Evolutionary conservation across 2,888 invertebrate species (phyloP).

Genomic region (Sinotaia quadrata): DNA sequence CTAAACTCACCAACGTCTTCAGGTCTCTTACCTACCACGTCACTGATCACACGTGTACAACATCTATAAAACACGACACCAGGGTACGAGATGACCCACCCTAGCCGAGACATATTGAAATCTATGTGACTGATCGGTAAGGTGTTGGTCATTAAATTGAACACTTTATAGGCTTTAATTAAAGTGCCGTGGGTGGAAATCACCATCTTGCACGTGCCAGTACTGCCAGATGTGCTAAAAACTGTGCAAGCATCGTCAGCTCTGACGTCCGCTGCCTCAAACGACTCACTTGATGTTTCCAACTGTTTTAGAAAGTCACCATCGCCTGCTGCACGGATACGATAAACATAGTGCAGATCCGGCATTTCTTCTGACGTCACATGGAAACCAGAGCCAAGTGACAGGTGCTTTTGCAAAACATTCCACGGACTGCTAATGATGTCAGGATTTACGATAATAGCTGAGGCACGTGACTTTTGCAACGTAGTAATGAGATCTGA

Average conservation of each 20-base stretch:
- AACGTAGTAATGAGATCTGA: slow-evolving; percentile 13
- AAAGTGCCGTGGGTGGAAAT: not conserved
- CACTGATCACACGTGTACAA: too few relatives aligned
- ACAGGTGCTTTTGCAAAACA: too few relatives aligned
- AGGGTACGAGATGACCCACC: slow-evolving; percentile 7
- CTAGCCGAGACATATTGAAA: slow-evolving; percentile 15
- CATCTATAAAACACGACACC: not conserved
- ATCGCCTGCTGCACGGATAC: too few relatives aligned
- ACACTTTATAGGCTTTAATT: too few relatives aligned
- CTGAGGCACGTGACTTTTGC: not conserved
- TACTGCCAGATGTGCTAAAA: slow-evolving; percentile 8
- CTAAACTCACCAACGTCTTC: too few relatives aligned
- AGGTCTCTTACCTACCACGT: too few relatives aligned
- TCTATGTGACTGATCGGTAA: too few relatives aligned
- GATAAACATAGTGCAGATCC: too few relatives aligned
- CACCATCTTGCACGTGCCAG: slow-evolving; percentile 19
- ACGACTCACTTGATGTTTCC: not conserved
- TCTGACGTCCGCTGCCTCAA: not conserved
- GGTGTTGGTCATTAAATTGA: too few relatives aligned
- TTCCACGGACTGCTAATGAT: slow-evolving; percentile 5
- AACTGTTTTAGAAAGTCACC: not conserved
- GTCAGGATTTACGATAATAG: slow-evolving; percentile 3
- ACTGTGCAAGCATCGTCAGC: not conserved
- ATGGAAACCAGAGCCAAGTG: too few relatives aligned
- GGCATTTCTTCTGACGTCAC: too few relatives aligned